Percentiles rank a stretch among this genome's conserved stretches.
These are phyloP conservation scores for Diuraphis noxia DNA, from an alignment of 1,140 invertebrate species.

Conservation along the genomic window DNA sequence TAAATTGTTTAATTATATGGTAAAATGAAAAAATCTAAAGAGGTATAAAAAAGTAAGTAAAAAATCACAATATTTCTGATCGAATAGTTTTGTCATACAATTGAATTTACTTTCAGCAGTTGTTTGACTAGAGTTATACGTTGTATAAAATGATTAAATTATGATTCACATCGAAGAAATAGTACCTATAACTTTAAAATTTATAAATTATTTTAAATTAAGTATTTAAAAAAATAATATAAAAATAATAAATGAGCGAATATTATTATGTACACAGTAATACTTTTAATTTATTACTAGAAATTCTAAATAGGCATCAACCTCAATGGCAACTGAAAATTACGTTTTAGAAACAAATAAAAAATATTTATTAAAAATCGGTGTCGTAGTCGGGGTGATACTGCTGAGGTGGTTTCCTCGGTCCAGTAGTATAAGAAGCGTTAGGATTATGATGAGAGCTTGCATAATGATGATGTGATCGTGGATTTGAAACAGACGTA, in stretches of 20 bases:
- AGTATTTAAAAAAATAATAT: neutral
- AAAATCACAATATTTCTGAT: slow-evolving; percentile 16
- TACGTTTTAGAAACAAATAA: neutral
- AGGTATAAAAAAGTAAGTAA: neutral
- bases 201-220: neutral
- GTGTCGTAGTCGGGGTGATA: slow-evolving; percentile 34
- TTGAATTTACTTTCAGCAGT: neutral
- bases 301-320: neutral
- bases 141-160: slow-evolving; percentile 2
- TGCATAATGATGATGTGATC: slow-evolving; percentile 14
- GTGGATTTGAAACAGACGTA: neutral
- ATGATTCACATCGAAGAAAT: neutral
- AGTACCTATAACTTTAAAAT: neutral
- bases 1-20: slow-evolving; percentile 6
- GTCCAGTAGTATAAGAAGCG: neutral
- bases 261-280: slow-evolving; percentile 10
- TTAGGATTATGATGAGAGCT: neutral
- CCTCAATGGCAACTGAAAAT: slow-evolving; percentile 32
- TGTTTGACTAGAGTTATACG: slow-evolving; percentile 39
- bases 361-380: neutral
- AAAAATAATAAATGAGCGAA: slow-evolving; percentile 38
- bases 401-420: slow-evolving; percentile 31
- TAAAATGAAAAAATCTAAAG: neutral
- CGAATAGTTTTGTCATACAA: neutral
- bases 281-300: slow-evolving; percentile 1